Base-by-base conservation (phyloP, 64 coral and sea anemone genomes). In the Montipora capricornis region DNA sequence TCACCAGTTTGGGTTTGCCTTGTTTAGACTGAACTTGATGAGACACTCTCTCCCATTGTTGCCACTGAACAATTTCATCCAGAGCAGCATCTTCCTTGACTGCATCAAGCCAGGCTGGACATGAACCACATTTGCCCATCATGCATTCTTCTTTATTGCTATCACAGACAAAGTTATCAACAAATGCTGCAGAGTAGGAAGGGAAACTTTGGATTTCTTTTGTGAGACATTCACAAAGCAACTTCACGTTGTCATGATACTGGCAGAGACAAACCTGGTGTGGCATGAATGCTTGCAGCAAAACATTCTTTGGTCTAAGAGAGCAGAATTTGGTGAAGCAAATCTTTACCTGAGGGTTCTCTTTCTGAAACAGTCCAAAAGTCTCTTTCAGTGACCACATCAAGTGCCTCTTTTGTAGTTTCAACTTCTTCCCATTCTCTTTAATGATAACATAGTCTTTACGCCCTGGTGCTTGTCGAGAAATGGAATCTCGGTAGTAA, bases 201-300 rank as follows among this genome's bases (percentile, higher is more conserved):
- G 62, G 87, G 64, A 94, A 94, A 68, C 50, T 90, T 47, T 68
- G 62, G 26, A 89, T 45, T 76, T 82, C 66, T 74, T 94, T 94
- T 81, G 17, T 82, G 8, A 94, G 78, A 71, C 8, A 80, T n/a
- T 94, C 93, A 84, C 87, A 94, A 57, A 94, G 87, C 69, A 62
- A 19, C 68, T 94, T 94, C 55, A 94, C 24, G 75, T 94, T 94
- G 51, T 90, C 93, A 77, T 94, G 93, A 67, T 94, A 78, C 79
- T 76, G 79, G 37, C 93, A 94, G 68, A 95, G 71, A 13, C 93
- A 95, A 12, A 94, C 87, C 64, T 89, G 48, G 69, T 80, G 44
- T 76, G 87, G 87, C 50, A 84, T 94, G 16, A 71, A n/a, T 66
- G 93, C 75, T 51, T 83, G 69, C 24, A 90, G 87, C 61, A 95